Evolutionary conservation across 1,140 invertebrate species (phyloP), one percentile per base, ranked within the genome.

Genomic region (Drosophila nigrodunni): DNA sequence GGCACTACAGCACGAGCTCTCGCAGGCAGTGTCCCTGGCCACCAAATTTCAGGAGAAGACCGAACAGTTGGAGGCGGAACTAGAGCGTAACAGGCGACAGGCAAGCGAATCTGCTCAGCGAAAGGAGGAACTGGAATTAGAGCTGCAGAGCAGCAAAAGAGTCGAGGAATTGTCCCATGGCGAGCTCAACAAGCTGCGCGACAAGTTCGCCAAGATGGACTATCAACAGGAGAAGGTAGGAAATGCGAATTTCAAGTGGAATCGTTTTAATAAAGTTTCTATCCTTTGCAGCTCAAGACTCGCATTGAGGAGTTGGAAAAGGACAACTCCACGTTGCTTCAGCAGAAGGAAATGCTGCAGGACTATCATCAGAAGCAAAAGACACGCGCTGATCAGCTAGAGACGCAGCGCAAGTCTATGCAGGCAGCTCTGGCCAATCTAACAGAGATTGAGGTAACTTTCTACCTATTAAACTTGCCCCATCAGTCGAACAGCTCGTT

Each of bases 351-450:
- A 67, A 88, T 89, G 78, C 59, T 91, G 21, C 88, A 92, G 30
- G 91, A 92, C 4, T 91, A 82, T 64, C 89, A 92, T 61, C 88
- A 92, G 25, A 92, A 91, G 52, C 89, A 92, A 46, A 92, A 91
- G 34, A 41, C 69, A 0, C 76, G 91, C 7, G 86, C 89, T 0
- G 91, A 92, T 52, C 43, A 69, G 6, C 49, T 92, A 3, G 91
- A 92, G 65, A 13, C 43, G 0, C 91, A 92, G 49, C 77, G 78
- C 3, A 92, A 92, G 47, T 74, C 86, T 1, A 8, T 92, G 15
- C 89, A 92, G 15, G 91, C 92, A n/a, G 60, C 83, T 2, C 10
- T 92, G 37, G 78, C 73, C 0, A 80, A 78, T 74, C 71, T 92
- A 1, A 92, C 91, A 3, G 89, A 92, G 15, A 90, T 57, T 34